These are phyloP conservation scores for Oasisia sp. DNA, from an alignment of 2,888 invertebrate genomes.

Conservation along the genomic window DNA sequence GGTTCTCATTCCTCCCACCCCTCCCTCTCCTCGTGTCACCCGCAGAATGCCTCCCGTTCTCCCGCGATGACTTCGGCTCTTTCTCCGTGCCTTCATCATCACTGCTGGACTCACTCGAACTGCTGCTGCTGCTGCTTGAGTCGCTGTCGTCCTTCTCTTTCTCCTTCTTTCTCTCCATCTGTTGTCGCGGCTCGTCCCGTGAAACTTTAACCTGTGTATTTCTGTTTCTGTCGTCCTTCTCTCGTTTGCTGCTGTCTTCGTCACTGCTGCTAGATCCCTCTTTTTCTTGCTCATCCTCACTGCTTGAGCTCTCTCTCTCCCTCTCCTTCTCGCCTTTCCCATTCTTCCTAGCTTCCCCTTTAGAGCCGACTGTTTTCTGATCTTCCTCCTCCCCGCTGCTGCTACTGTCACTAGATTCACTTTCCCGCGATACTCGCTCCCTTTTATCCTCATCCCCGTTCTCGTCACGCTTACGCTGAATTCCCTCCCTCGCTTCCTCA, in stretches of 20 bases:
- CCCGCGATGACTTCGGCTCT: not conserved
- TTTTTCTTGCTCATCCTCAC: not conserved
- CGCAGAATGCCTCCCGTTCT: conserved; percentile 18
- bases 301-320: not conserved
- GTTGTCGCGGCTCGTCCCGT: not conserved
- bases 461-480: not conserved
- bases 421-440: not conserved
- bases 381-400: not conserved
- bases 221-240: not conserved
- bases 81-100: not conserved
- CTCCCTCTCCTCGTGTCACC: not conserved
- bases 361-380: not conserved
- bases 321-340: too few species aligned
- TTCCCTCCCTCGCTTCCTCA: conserved; percentile 18
- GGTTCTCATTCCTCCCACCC: not conserved
- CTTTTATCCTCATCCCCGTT: not conserved
- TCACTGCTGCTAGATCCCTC: not conserved
- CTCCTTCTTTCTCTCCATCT: not conserved
- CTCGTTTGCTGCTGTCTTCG: not conserved
- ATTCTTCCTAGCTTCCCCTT: conserved; percentile 19
- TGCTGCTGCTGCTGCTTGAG: conserved; percentile 20
- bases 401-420: not conserved
- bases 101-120: not conserved
- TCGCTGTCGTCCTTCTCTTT: not conserved
- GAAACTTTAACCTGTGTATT: not conserved